Conservation (phyloP, 2,113 vertebrate species). For the Micronycteris hirsuta region DNA sequence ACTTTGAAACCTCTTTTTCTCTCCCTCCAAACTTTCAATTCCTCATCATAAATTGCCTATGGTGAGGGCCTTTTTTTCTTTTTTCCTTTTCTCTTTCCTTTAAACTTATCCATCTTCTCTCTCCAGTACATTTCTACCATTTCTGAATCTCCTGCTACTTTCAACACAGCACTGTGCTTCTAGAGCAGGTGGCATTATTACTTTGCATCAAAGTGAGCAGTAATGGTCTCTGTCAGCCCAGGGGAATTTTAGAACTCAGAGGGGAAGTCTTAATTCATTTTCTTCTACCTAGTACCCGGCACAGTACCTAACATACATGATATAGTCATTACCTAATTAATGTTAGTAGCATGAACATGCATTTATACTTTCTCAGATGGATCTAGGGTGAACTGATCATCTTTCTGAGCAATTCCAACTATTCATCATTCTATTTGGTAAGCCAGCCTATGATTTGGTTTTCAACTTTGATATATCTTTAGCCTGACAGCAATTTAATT, state of each 20-base stretch:
- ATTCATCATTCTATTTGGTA: neutral
- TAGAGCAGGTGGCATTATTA: neutral
- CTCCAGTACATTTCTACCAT: neutral
- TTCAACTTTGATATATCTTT: neutral
- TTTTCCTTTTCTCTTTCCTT: neutral
- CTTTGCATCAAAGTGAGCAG: neutral
- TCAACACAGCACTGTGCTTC: neutral
- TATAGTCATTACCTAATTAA: neutral
- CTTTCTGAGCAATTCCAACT: neutral
- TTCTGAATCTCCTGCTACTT: neutral
- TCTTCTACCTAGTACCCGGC: neutral
- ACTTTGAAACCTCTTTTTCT: neutral
- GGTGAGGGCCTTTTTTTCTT: neutral
- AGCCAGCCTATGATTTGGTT: neutral
- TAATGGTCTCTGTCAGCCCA: neutral
- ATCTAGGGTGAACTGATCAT: neutral
- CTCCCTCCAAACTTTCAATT: neutral
- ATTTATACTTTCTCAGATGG: neutral
- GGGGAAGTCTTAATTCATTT: neutral
- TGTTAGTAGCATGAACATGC: neutral
- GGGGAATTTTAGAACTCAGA: neutral
- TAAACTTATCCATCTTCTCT: neutral
- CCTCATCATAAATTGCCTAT: neutral
- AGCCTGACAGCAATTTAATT: neutral
- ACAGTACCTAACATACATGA: neutral